Conservation (phyloP, 2,797 vertebrate genomes). For the Tenualosa thibaudeaui region DNA sequence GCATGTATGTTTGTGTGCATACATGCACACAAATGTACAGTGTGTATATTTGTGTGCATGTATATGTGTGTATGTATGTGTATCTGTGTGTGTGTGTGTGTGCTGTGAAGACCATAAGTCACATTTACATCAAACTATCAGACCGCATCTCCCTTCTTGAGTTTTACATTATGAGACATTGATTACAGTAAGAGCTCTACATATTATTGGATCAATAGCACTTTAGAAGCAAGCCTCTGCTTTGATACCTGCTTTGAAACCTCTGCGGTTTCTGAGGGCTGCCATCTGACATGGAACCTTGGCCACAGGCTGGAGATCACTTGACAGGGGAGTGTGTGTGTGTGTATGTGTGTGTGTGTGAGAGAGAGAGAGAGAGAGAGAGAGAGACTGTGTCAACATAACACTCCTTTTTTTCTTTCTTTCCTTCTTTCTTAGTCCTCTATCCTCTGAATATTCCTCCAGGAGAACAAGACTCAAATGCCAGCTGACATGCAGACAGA, state of each 20-base stretch:
- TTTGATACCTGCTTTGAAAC: not conserved
- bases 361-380: not conserved
- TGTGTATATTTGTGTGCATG: too few relatives aligned
- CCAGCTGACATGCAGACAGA: constrained; percentile 15
- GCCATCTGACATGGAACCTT: not conserved
- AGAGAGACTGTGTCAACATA: not conserved
- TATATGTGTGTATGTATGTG: not conserved
- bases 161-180: not conserved
- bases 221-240: not conserved
- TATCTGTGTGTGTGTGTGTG: not conserved
- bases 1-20: too few relatives aligned
- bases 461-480: constrained; percentile 13
- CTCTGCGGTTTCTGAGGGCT: not conserved
- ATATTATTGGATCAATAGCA: not conserved
- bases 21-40: too few relatives aligned
- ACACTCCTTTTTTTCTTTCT: not conserved
- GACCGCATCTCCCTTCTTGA: not conserved
- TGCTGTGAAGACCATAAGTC: not conserved
- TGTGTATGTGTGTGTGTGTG: too few relatives aligned
- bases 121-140: constrained; percentile 6
- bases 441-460: not conserved
- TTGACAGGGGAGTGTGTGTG: not conserved
- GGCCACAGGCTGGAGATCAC: constrained; percentile 16
- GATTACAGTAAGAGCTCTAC: not conserved
- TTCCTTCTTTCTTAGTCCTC: not conserved